Evolutionary conservation across 92 coral and sea anemone genomes (phyloP).

Genomic region (Galaxea fascicularis): DNA sequence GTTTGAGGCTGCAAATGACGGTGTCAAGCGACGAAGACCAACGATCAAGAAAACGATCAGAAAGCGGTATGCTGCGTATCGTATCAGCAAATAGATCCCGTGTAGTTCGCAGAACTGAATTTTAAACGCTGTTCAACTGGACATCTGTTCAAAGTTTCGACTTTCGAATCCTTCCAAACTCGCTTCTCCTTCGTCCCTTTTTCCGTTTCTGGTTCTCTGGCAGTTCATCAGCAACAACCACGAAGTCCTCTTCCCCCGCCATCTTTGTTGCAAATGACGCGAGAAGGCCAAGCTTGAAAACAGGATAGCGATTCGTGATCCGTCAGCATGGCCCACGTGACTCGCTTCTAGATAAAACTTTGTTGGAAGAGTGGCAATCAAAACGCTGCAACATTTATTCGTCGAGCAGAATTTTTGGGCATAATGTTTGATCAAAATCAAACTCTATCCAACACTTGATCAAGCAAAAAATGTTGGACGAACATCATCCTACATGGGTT

Average conservation of each 20-base stretch:
- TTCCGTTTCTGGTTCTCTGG: not conserved
- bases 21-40: too few species aligned
- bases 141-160: not conserved
- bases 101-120: too few species aligned
- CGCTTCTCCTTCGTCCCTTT: conserved; percentile 2
- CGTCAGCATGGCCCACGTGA: conserved; percentile 30
- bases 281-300: conserved; percentile 31
- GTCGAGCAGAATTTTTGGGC: conserved; percentile 30
- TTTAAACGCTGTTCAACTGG: too few species aligned
- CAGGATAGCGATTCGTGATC: conserved; percentile 21
- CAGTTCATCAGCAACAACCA: conserved; percentile 2
- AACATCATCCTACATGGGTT: conserved; percentile 13
- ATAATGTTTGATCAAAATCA: conserved; percentile 28
- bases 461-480: conserved; percentile 15
- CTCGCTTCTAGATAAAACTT: conserved; percentile 10
- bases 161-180: not conserved
- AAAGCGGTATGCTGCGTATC: too few species aligned
- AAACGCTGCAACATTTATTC: conserved; percentile 10
- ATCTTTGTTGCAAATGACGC: conserved; percentile 21
- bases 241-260: conserved; percentile 1
- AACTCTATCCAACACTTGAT: conserved; percentile 24
- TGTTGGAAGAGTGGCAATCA: conserved; percentile 27
- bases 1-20: too few species aligned
- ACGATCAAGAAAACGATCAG: too few species aligned
- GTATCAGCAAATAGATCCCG: too few species aligned